phyloP scores from a whole-genome alignment of 2,888 invertebrate genomes.

The Drosophila niveifrons region DNA sequence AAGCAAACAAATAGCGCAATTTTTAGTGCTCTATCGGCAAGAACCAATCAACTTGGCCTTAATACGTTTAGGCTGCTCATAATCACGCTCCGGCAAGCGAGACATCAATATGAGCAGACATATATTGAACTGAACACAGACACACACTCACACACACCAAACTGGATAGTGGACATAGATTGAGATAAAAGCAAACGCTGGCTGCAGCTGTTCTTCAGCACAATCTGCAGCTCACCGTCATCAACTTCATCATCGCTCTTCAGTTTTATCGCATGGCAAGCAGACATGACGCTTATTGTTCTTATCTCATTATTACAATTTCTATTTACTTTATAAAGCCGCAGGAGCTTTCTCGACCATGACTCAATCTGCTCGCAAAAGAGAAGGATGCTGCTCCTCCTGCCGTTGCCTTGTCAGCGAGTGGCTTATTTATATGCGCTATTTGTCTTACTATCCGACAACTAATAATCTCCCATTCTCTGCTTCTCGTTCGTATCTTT shows the following conservation, averaged over 20 bases:
- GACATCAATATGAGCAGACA: constrained; percentile 53
- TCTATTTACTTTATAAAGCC: constrained; percentile 67
- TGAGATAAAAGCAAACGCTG: not conserved
- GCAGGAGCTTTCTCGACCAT: constrained; percentile 3
- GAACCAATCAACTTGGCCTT: constrained; percentile 61
- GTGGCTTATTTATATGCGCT: constrained; percentile 75
- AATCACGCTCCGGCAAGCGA: constrained; percentile 71
- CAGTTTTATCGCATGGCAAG: constrained; percentile 26
- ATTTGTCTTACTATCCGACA: constrained; percentile 73
- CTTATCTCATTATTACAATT: constrained; percentile 78
- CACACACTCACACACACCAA: not conserved
- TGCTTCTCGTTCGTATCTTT: not conserved
- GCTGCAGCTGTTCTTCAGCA: constrained; percentile 22
- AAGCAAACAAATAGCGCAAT: constrained; percentile 66
- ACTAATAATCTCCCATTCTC: constrained; percentile 64
- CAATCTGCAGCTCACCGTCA: constrained; percentile 10
- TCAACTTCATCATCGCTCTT: constrained; percentile 11
- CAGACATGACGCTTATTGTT: constrained; percentile 65
- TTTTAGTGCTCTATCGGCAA: constrained; percentile 47
- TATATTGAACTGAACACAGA: constrained; percentile 26
- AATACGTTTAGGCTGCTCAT: constrained; percentile 77
- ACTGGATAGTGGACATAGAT: constrained; percentile 20
- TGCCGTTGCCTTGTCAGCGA: constrained; percentile 32
- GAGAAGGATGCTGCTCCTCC: not conserved
- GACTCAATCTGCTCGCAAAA: constrained; percentile 16